Evolutionary conservation across 2,888 invertebrate genomes (phyloP).

Genomic region (Meta bourneti): DNA sequence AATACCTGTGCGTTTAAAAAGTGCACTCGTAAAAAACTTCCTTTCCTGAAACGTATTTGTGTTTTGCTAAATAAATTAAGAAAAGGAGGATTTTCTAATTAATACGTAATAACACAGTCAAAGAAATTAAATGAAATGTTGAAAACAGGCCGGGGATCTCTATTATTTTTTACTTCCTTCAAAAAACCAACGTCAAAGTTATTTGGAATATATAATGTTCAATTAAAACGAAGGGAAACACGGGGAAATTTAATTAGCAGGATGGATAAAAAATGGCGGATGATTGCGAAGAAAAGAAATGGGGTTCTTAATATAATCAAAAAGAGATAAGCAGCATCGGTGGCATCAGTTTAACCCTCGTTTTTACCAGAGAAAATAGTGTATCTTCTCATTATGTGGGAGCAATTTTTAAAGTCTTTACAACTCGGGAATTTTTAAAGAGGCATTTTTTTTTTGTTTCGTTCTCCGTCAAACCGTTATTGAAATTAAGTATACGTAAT

Average conservation of each 20-base stretch:
- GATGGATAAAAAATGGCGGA: constrained; percentile 16
- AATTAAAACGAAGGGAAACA: constrained; percentile 49
- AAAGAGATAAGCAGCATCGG: constrained; percentile 29
- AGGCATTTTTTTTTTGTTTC: too few relatives aligned
- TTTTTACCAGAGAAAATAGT: constrained; percentile 25
- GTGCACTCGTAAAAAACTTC: neutral
- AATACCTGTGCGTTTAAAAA: neutral
- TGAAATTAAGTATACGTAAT: too few relatives aligned
- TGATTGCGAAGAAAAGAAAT: neutral
- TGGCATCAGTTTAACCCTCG: constrained; percentile 33
- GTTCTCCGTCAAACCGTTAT: too few relatives aligned
- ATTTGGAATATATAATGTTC: constrained; percentile 57
- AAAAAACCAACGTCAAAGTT: constrained; percentile 56
- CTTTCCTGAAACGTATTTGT: neutral
- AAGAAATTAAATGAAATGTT: constrained; percentile 54
- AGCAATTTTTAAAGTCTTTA: constrained; percentile 10
- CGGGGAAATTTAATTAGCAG: constrained; percentile 51
- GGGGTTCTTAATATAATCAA: constrained; percentile 22
- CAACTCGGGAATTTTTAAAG: neutral
- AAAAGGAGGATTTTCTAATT: constrained; percentile 55
- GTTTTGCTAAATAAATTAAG: neutral
- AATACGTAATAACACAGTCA: constrained; percentile 49
- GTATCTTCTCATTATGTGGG: constrained; percentile 20
- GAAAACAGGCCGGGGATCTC: constrained; percentile 27
- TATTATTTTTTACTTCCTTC: neutral